phyloP scores from a whole-genome alignment of 2,888 invertebrate genomes.

The Campoletis raptor region DNA sequence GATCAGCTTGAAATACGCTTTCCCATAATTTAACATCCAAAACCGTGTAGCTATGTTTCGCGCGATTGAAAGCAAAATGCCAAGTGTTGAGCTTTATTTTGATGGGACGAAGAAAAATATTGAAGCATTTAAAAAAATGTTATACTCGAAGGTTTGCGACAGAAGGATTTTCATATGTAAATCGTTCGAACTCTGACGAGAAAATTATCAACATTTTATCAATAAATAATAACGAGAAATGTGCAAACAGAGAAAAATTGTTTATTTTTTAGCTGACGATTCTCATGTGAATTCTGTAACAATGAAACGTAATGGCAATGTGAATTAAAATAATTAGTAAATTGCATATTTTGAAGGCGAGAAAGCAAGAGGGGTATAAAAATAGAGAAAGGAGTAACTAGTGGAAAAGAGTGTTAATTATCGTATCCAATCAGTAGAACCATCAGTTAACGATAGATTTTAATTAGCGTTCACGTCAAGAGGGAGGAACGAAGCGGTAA shows the following conservation, averaged over 20 bases:
- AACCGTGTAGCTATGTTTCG: neutral
- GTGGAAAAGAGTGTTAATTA: constrained; percentile 49
- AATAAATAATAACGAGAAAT: neutral
- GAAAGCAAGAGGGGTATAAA: neutral
- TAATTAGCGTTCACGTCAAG: constrained; percentile 61
- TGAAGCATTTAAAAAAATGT: neutral
- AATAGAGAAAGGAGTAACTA: constrained; percentile 21
- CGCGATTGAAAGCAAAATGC: neutral
- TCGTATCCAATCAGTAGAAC: constrained; percentile 59
- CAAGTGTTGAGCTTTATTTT: neutral
- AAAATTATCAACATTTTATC: neutral
- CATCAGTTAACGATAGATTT: constrained; percentile 60
- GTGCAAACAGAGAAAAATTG: neutral
- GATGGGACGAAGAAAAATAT: neutral
- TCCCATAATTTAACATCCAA: constrained; percentile 3
- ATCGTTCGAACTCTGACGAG: neutral
- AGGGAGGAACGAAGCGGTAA: constrained; percentile 58
- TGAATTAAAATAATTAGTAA: neutral
- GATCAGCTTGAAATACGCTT: constrained; percentile 20
- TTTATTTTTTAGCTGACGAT: neutral
- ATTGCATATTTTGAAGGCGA: neutral
- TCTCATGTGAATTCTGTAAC: neutral
- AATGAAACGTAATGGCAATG: neutral
- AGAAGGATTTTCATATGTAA: neutral
- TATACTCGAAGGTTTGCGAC: neutral